Evolutionary conservation across 2,797 vertebrate species (phyloP).

Genomic region (Clarias pachynema): DNA sequence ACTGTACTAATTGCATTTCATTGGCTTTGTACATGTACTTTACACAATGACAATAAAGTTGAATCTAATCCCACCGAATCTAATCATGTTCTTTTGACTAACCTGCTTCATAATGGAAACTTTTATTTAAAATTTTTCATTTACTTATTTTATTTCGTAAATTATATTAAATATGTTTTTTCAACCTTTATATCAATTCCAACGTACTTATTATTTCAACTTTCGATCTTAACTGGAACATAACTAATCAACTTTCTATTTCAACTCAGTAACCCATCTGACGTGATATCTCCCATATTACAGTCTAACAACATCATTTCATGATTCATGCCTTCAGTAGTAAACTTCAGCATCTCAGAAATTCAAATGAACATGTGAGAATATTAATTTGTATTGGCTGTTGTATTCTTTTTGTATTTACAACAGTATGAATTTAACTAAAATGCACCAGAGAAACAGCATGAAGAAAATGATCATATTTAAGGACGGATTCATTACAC

Average conservation of each 20-base stretch:
- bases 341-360: not conserved
- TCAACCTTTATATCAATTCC: too few relatives aligned
- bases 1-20: too few relatives aligned
- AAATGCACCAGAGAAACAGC: not conserved
- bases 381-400: not conserved
- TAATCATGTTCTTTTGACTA: not conserved
- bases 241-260: not conserved
- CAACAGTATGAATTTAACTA: not conserved
- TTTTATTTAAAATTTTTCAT: not conserved
- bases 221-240: too few relatives aligned
- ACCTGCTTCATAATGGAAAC: not conserved
- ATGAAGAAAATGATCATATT: not conserved
- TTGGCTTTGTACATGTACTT: too few relatives aligned
- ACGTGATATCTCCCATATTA: not conserved
- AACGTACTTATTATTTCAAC: too few relatives aligned
- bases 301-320: not conserved
- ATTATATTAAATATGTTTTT: not conserved
- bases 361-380: not conserved
- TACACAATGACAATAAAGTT: too few relatives aligned
- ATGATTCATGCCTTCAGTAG: not conserved
- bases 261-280: not conserved
- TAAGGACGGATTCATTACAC: not conserved
- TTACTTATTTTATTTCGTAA: not conserved
- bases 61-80: too few relatives aligned
- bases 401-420: not conserved